Evolutionary conservation across 2,797 vertebrate species (phyloP), one percentile per base, ranked within the genome.

Genomic region (Neoniphon sammara): DNA sequence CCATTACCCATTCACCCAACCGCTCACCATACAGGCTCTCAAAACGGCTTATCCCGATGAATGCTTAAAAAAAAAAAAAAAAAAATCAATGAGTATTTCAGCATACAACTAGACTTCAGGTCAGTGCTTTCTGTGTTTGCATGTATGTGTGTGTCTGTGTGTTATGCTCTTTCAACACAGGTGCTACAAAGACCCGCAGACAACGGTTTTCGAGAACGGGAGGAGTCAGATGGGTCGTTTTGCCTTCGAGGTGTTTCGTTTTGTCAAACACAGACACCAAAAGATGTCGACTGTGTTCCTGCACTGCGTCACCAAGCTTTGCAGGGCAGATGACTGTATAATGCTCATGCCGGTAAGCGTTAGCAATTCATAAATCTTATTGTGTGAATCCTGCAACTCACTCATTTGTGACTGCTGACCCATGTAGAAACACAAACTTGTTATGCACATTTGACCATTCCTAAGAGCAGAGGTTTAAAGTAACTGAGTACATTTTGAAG

Each of bases 251-350:
- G 98, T 98, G 78, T 99, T 99, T 88, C 96, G 98, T 57, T 99
- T 99, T 67, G 97, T 99, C 61, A 99, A 98, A 81, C 98, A 99
- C 93, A 96, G 97, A 88, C 97, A 99, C 90, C 98, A 99, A 93
- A 99, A 97, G 93, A 98, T 98, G 96, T 99, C 98, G 1, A 98
- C 97, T 0, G 96, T 99, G 66, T 99, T 99, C 86, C 90, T 99
- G 82, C 98, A 99, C 90, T 99, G 98, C 0, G 95, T 98, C 77
- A 99, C 97, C 64, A 99, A 98, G 88, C 93, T 99, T 60, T 99
- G 98, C 89, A 93, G 95, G 83, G 93, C 94, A 1, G 97, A 99
- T 20, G 98, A 99, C 90, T 99, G 98, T 64, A 95, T 94, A 56
- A 91, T 96, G 83, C 93, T 99, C 47, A 95, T 96, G 89, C 97